These are phyloP conservation scores for Dolichotis patagonum DNA, from an alignment of 2,113 vertebrate genomes.

Conservation along the genomic window DNA sequence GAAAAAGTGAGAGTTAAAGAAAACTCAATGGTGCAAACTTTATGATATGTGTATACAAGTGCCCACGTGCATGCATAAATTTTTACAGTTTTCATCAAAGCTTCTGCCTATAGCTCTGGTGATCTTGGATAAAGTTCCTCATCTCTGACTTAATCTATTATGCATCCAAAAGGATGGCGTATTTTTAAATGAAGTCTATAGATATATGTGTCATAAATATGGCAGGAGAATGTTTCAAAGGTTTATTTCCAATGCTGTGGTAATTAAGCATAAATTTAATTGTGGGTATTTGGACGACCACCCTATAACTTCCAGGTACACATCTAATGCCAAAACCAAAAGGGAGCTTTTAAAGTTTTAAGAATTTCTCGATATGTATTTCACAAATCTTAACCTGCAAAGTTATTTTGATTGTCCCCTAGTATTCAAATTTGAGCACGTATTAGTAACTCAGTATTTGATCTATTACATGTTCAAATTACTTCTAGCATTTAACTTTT, in stretches of 20 bases:
- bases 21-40: not conserved
- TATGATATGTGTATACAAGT: not conserved
- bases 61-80: accelerated
- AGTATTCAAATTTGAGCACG: not conserved
- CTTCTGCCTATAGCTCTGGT: not conserved
- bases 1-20: not conserved
- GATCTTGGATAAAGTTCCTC: not conserved
- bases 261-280: not conserved
- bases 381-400: not conserved
- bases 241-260: not conserved
- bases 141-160: not conserved
- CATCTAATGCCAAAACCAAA: not conserved
- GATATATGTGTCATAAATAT: not conserved
- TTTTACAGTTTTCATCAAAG: not conserved
- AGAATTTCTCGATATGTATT: not conserved
- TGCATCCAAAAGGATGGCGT: not conserved
- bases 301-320: not conserved
- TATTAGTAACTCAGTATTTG: not conserved
- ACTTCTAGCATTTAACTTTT: not conserved
- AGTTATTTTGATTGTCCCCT: not conserved
- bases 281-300: not conserved
- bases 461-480: not conserved
- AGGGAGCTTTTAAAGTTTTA: not conserved
- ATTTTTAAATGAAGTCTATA: not conserved
- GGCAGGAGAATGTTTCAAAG: not conserved